Evolutionary conservation across 2,888 invertebrate genomes (phyloP), one percentile per base, ranked within the genome.

Genomic region (Minunthozetes semirufus): DNA sequence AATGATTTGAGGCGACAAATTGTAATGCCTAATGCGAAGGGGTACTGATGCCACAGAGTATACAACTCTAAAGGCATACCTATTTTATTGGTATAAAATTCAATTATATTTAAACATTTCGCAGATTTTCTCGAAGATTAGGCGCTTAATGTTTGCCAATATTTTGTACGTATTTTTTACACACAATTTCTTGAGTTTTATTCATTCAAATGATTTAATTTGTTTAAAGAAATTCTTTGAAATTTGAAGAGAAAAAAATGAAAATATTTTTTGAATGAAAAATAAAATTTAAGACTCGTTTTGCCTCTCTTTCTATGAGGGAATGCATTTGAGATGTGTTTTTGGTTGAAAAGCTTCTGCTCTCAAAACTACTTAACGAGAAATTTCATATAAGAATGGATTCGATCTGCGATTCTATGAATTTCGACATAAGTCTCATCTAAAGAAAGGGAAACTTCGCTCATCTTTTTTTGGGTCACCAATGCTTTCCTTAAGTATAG

Each of bases 21-120:
- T 19, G 81, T 79, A 73, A 80, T 80, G 1, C 84, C 84, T 74
- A 84, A 82, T 56, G 81, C 79, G 81, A 82, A 81, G 5, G 84
- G 84, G 78, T 84, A 85, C 50, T 84, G 83, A 76, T 84, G 82
- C 83, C 84, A 84, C 76, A 85, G 81, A n/a, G 81, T 81, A 76
- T 83, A 83, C 73, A 85, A 78, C 75, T 85, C 85, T 75, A 83
- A 80, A 3, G 84, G 84, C 79, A 84, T 80, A 17, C 83, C 84
- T 84, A 80, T 56, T 56, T 25, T 25, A 48, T 17, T 48, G 13
- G 5, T 9, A 17, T 13, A 11, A 50, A 50, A 19, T 50, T 19
- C 50, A 19, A n/a, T 19, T 6, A 50, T 5, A 5, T 50, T n/a
- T 50, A 5, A 17, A 15, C 25, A 15, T 13, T 59, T 29, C 25